Base-by-base conservation (phyloP, 2,888 invertebrate genomes). In the Melikaiella ostensackeni region DNA sequence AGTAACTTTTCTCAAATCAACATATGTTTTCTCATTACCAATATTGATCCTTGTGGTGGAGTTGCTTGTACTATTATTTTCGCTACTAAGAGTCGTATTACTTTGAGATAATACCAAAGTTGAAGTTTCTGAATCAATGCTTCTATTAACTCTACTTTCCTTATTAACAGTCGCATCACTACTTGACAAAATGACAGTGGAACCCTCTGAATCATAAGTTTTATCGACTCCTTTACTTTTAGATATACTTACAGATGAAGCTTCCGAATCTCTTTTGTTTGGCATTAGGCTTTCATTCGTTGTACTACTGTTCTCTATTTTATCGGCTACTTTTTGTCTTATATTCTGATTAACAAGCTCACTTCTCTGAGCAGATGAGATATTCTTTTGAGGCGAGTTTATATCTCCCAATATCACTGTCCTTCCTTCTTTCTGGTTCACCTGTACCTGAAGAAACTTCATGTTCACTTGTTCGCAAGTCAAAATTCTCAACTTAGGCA, bases 401-500 rank as follows among this genome's bases (percentile, higher is more conserved):
- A 74, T 63, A 74, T 70, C 27, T 24, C 30, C 50, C 19, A 70
- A n/a, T 11, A 50, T 33, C 5, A 70, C 46, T 50, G 30, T 70
- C 27, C 30, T 55, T 35, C n/a, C 27, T 30, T 35, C 62, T 50
- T 57, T 70, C 46, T 30, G 50, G 30, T 55, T 35, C 63, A 21
- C 79, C 75, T 85, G 82, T 64, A 85, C 77, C 75, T 87, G 85
- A 9, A 87, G 79, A 57, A 81, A 83, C 79, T 88, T 89, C 13
- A 77, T 83, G 77, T 89, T 90, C 9, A 90, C 78, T 75, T 90
- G 89, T 19, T 88, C 86, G 62, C 81, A 88, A 0, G 87, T 86
- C 21, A 90, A 83, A 63, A 89, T 79, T 79, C 85, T 89, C 27
- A 82, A 46, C 19, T 57, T 73, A 64, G 63, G 61, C n/a, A 81